These are phyloP conservation scores for Promerops cafer DNA, from an alignment of 2,113 vertebrate species.

Conservation along the genomic window DNA sequence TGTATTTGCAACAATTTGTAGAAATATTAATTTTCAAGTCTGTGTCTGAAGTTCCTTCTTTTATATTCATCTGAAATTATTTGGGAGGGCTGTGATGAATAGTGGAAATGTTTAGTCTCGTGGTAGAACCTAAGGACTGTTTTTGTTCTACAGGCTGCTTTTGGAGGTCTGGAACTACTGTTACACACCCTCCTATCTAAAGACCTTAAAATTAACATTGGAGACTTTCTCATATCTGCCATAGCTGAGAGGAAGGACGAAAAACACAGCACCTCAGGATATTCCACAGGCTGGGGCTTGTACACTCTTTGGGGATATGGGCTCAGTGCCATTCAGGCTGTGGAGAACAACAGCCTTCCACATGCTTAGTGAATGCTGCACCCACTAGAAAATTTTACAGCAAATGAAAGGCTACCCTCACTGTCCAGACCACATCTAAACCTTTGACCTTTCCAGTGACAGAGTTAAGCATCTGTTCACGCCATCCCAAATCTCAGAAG, in stretches of 20 bases:
- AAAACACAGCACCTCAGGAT: neutral
- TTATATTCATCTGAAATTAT: neutral
- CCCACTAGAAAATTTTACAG: neutral
- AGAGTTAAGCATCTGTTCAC: neutral
- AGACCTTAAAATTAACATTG: accelerated
- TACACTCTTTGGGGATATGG: neutral
- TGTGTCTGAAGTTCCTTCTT: neutral
- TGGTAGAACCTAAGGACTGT: neutral
- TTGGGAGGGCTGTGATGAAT: neutral
- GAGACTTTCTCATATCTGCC: neutral
- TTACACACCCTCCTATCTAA: accelerated
- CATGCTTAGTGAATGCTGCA: neutral
- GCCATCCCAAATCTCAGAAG: neutral
- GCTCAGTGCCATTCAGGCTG: neutral
- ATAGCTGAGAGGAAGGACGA: neutral
- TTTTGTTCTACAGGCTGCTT: neutral
- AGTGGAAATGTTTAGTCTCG: neutral
- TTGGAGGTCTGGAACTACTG: neutral
- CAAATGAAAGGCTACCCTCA: neutral
- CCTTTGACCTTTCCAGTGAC: neutral
- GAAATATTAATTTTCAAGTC: neutral
- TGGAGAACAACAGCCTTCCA: neutral
- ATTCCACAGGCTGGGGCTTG: neutral
- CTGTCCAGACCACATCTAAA: neutral
- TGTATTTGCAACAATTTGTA: neutral